Evolutionary conservation across 2,113 vertebrate genomes (phyloP).

Genomic region (Ammodytes marinus): DNA sequence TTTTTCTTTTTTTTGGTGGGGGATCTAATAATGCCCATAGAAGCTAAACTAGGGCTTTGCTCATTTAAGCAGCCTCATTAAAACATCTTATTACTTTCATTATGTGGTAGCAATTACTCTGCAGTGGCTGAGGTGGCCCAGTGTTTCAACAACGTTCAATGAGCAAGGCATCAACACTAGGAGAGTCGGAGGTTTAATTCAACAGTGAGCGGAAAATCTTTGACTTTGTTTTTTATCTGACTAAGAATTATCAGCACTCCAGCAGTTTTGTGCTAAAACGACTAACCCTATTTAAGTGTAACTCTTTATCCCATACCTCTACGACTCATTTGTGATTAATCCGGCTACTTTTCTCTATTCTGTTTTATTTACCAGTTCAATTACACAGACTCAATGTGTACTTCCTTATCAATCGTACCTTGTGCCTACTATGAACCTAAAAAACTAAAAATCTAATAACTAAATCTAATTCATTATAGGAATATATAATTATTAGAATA

Average conservation of each 20-base stretch:
- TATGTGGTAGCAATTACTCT: conserved; percentile 4
- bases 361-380: no score
- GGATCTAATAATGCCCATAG: conserved; percentile 22
- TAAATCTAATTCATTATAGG: no score
- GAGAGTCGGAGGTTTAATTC: not conserved
- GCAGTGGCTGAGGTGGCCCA: not conserved
- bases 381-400: no score
- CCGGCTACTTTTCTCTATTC: no score
- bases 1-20: not conserved
- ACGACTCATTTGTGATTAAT: no score
- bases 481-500: no score
- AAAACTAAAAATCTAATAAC: no score
- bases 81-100: conserved; percentile 24
- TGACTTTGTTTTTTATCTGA: not conserved
- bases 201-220: not conserved
- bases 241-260: not conserved
- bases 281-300: no score
- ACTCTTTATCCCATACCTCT: no score
- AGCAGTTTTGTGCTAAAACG: no score
- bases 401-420: no score
- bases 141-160: not conserved
- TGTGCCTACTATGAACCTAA: no score
- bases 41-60: not conserved
- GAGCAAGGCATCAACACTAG: not conserved
- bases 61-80: conserved; percentile 45